Percentiles rank a stretch among this genome's conserved stretches.
These are phyloP conservation scores for Xyrauchen texanus DNA, from an alignment of 2,113 vertebrate genomes.

Conservation along the genomic window DNA sequence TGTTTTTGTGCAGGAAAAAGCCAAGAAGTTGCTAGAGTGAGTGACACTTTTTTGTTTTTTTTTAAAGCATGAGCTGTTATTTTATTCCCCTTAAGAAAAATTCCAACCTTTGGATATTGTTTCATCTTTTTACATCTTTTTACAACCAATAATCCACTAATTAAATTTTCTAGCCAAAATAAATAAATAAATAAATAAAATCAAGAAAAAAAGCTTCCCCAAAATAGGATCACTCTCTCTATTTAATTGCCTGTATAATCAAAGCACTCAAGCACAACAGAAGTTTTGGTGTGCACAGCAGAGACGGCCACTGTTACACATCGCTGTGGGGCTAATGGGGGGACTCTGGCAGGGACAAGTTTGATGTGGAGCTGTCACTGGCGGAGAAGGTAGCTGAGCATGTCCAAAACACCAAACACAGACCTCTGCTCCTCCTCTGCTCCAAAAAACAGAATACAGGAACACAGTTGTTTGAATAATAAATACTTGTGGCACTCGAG, in stretches of 20 bases:
- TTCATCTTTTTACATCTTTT: background rate
- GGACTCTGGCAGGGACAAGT: constrained; percentile 59
- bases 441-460: constrained; percentile 60
- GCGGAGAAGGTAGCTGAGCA: constrained; percentile 72
- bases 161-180: constrained; percentile 25
- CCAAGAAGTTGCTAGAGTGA: constrained; percentile 28
- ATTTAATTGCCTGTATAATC: constrained; percentile 54
- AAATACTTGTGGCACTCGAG: constrained; percentile 76
- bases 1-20: constrained; percentile 50
- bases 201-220: background rate
- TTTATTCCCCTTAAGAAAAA: constrained; percentile 33
- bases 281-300: constrained; percentile 48
- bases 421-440: constrained; percentile 67
- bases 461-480: constrained; percentile 81
- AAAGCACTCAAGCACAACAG: constrained; percentile 46
- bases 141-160: constrained; percentile 36
- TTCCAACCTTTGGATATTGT: constrained; percentile 29
- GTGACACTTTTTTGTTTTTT: constrained; percentile 46
- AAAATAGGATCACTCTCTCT: constrained; percentile 39
- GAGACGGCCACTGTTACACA: constrained; percentile 48
- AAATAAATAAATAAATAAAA: constrained; percentile 11
- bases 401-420: constrained; percentile 70
- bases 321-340: constrained; percentile 61
- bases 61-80: constrained; percentile 41
- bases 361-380: constrained; percentile 76